A percentile compares a stretch with the other conserved stretches of the same genome.
phyloP scores from a whole-genome alignment of 2,888 invertebrate species.

The Pachycephus smyrnensis region DNA sequence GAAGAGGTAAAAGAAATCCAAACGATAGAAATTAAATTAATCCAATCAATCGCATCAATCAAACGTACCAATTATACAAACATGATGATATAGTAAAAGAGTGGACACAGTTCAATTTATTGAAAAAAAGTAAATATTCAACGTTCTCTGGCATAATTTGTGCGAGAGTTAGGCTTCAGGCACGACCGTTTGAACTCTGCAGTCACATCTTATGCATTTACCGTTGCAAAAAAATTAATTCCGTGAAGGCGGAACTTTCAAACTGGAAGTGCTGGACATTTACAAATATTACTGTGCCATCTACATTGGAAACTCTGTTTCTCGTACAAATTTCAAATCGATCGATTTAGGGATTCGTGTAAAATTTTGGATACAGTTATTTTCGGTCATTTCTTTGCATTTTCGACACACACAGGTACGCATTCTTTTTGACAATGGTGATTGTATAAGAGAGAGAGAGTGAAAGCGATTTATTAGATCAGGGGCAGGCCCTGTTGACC shows the following conservation, averaged over 20 bases:
- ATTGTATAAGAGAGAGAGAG: not conserved
- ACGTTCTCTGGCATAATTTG: no score
- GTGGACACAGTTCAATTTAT: not conserved
- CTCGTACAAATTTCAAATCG: not conserved
- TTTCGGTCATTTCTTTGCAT: not conserved
- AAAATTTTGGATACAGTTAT: no score
- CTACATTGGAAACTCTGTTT: not conserved
- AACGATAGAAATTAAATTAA: no score
- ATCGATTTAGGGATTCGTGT: not conserved
- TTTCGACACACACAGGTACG: not conserved
- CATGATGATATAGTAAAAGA: not conserved
- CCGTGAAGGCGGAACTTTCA: no score
- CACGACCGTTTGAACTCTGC: no score
- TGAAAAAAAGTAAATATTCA: not conserved
- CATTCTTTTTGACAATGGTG: not conserved
- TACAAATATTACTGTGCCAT: not conserved
- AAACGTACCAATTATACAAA: not conserved
- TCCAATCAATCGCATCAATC: not conserved
- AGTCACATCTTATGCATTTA: no score
- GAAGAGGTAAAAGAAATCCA: no score
- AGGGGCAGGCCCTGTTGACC: no score
- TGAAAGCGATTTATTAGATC: conserved; percentile 9
- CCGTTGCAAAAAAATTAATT: no score
- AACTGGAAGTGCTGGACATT: not conserved
- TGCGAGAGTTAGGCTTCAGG: no score